These are phyloP conservation scores for Ptychochromis oligacanthus DNA, from an alignment of 2,113 vertebrate species.

Conservation along the genomic window DNA sequence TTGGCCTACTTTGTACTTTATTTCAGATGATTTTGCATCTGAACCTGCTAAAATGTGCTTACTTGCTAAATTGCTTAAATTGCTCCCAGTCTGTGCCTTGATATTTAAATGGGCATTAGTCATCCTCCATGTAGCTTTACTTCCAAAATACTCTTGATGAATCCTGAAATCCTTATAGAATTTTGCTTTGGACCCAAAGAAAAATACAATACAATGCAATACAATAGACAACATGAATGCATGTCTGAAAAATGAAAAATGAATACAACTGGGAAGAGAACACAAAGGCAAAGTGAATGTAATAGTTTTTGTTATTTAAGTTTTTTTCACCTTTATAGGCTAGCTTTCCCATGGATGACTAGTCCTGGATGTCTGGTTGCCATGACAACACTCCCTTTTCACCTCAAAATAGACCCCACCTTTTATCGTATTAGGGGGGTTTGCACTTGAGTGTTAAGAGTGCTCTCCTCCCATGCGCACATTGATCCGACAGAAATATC, in stretches of 20 bases:
- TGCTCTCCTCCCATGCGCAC: conserved; percentile 12
- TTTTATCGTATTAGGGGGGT: conserved; percentile 23
- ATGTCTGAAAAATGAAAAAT: background rate
- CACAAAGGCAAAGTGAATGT: background rate
- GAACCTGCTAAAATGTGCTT: too few relatives aligned
- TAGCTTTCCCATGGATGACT: conserved; percentile 23
- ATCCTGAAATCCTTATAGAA: background rate
- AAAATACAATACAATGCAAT: too few relatives aligned
- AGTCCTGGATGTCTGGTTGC: conserved; percentile 36
- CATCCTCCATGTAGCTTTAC: background rate
- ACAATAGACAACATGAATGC: background rate
- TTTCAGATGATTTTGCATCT: too few relatives aligned
- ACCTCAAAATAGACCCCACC: conserved; percentile 8
- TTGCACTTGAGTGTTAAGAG: conserved; percentile 36
- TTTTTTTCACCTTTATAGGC: background rate
- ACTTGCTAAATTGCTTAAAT: too few relatives aligned
- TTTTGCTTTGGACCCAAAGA: too few relatives aligned
- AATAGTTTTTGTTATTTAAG: background rate
- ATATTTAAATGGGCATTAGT: background rate
- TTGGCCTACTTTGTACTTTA: too few relatives aligned
- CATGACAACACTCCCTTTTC: conserved; percentile 13
- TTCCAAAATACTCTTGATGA: background rate
- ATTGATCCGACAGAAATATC: conserved; percentile 13
- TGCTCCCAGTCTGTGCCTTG: too few relatives aligned
- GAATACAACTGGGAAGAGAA: background rate